A percentile compares a stretch with the other conserved stretches of the same genome.
phyloP scores from a whole-genome alignment of 2,113 vertebrate genomes.

The Mola mola region DNA sequence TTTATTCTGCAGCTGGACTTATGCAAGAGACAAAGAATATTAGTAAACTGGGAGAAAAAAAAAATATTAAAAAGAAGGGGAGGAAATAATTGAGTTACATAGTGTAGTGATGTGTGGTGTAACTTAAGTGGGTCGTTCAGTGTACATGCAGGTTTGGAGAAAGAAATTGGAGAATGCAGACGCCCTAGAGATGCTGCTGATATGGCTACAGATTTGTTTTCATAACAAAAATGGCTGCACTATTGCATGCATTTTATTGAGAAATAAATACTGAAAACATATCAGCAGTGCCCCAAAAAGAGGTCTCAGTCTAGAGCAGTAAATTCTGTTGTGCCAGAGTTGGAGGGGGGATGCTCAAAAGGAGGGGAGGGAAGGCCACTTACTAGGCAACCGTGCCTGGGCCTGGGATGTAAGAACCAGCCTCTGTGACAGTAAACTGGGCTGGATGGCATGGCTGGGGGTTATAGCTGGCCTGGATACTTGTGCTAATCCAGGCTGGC shows the following conservation, averaged over 20 bases:
- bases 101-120: constrained; percentile 68
- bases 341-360: constrained; percentile 70
- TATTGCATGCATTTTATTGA: constrained; percentile 1
- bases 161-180: constrained; percentile 63
- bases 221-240: constrained; percentile 12
- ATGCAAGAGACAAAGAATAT: constrained; percentile 79
- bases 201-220: constrained; percentile 48
- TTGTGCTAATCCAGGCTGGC: constrained; percentile 78
- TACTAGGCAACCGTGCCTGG: constrained; percentile 99
- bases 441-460: constrained; percentile 87
- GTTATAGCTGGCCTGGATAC: constrained; percentile 77
- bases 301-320: constrained; percentile 62
- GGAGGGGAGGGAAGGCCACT: constrained; percentile 85
- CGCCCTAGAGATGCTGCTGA: constrained; percentile 75
- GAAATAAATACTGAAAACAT: constrained; percentile 53
- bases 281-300: constrained; percentile 72
- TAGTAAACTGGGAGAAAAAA: constrained; percentile 74
- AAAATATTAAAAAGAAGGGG: constrained; percentile 40
- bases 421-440: constrained; percentile 92
- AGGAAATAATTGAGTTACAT: constrained; percentile 56
- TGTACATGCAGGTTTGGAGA: constrained; percentile 83
- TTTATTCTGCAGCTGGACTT: constrained; percentile 78
- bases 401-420: constrained; percentile 97
- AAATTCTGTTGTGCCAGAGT: constrained; percentile 58
- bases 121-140: constrained; percentile 72